These are phyloP conservation scores for Gallirallus australis DNA, from an alignment of 2,797 vertebrate species.

Conservation along the genomic window DNA sequence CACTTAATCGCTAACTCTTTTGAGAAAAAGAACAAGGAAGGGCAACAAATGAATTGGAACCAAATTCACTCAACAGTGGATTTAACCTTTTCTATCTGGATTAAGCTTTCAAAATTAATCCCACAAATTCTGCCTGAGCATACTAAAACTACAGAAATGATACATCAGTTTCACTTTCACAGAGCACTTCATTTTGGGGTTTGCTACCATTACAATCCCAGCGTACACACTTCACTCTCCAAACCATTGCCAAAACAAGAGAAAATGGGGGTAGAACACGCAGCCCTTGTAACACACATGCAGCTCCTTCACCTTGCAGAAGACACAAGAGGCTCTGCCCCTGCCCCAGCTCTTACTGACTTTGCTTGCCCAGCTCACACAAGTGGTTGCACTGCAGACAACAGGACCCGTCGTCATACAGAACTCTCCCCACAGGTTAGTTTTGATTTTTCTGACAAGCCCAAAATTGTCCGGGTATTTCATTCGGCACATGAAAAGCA, in stretches of 20 bases:
- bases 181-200: constrained; percentile 29
- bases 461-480: not conserved
- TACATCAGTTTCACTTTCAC: constrained; percentile 45
- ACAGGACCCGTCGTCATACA: not conserved
- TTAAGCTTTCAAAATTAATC: constrained; percentile 67
- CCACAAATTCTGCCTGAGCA: constrained; percentile 45
- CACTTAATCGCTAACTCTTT: not conserved
- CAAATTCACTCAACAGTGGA: constrained; percentile 43
- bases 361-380: not conserved
- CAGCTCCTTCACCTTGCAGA: not conserved
- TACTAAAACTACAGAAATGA: constrained; percentile 57
- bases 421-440: not conserved
- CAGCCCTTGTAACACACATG: not conserved
- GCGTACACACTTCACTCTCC: not conserved
- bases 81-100: constrained; percentile 68
- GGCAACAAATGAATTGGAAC: constrained; percentile 48
- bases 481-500: not conserved
- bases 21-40: constrained; percentile 29
- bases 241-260: not conserved
- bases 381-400: not conserved
- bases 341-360: not conserved
- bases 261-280: not conserved
- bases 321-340: not conserved
- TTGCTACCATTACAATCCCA: constrained; percentile 13
- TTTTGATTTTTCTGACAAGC: not conserved